Conservation (phyloP, 2,888 invertebrate genomes). For the Diploptera punctata region DNA sequence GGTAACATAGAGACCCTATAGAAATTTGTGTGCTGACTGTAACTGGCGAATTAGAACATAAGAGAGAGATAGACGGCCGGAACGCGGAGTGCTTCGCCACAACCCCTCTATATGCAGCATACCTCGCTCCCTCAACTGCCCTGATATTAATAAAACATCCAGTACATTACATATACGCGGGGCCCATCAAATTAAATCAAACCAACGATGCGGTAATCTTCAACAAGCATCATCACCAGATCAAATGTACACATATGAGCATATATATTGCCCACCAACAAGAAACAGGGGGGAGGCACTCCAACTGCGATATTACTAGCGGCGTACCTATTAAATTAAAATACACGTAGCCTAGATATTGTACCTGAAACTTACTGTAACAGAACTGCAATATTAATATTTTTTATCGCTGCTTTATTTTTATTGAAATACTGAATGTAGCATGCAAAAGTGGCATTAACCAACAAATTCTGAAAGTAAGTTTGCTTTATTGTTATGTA, state of each 20-base stretch:
- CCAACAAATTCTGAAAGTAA: no score
- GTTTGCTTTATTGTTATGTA: no score
- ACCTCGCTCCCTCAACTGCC: conserved; percentile 18
- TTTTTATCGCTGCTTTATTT: no score
- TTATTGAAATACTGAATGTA: no score
- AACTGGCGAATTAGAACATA: not conserved
- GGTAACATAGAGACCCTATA: no score
- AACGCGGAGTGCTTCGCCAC: conserved; percentile 7
- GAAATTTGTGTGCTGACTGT: no score
- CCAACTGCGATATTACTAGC: no score
- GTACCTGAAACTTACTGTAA: no score
- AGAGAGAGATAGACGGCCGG: not conserved
- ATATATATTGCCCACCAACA: conserved; percentile 8
- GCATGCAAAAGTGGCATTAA: no score
- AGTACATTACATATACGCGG: conserved; percentile 28
- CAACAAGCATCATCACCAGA: conserved; percentile 7
- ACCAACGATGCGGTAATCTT: conserved; percentile 28
- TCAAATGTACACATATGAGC: not conserved
- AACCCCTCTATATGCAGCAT: not conserved
- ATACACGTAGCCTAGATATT: no score
- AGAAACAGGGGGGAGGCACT: not conserved
- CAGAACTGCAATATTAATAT: no score
- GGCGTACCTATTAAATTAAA: no score
- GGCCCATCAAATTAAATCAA: conserved; percentile 30
- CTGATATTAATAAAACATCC: conserved; percentile 31